phyloP scores from a whole-genome alignment of 1,140 invertebrate species.

The Dendroctonus ponderosae region DNA sequence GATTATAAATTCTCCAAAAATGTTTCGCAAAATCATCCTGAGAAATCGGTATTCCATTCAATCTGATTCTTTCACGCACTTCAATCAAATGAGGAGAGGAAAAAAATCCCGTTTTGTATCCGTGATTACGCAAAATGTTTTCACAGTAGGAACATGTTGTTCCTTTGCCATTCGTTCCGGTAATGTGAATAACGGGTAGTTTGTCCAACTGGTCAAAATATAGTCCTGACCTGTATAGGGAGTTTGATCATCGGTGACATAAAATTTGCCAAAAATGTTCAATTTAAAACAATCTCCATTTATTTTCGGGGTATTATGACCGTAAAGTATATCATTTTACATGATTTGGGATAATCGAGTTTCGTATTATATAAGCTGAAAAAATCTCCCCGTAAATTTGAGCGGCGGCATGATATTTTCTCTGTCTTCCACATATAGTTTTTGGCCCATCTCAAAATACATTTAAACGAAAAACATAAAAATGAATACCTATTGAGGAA shows the following conservation, averaged over 20 bases:
- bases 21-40: conserved; percentile 72
- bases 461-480: too few relatives aligned
- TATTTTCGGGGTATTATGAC: neutral
- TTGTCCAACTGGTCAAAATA: conserved; percentile 61
- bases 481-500: conserved; percentile 41
- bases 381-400: too few relatives aligned
- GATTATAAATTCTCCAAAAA: conserved; percentile 82
- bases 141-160: conserved; percentile 94
- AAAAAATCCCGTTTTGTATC: conserved; percentile 91
- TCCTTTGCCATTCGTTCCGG: conserved; percentile 95
- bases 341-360: neutral
- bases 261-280: too few relatives aligned
- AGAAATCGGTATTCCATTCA: conserved; percentile 79
- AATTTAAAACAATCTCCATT: too few relatives aligned
- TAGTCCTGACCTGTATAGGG: conserved; percentile 60
- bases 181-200: conserved; percentile 87
- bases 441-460: too few relatives aligned
- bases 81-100: conserved; percentile 93
- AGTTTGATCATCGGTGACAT: too few relatives aligned
- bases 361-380: too few relatives aligned
- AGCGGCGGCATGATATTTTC: too few relatives aligned
- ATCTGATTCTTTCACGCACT: conserved; percentile 88
- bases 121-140: conserved; percentile 80
- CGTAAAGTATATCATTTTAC: neutral
- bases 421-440: too few relatives aligned